Percentiles rank a stretch among this genome's conserved stretches.
phyloP scores from a whole-genome alignment of 2,113 vertebrate genomes.

The Triplophysa rosa region DNA sequence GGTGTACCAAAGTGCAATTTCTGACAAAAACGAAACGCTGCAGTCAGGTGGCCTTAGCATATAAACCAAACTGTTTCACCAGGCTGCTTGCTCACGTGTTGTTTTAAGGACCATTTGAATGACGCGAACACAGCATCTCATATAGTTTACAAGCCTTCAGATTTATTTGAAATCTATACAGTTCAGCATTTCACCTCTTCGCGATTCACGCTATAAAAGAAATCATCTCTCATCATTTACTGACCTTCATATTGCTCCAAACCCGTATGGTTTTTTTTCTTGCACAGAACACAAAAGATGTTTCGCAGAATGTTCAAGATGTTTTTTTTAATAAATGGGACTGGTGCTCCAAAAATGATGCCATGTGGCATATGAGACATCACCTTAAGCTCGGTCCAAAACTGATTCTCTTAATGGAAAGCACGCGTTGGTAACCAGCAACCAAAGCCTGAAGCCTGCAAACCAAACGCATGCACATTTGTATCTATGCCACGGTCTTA shows the following conservation, averaged over 20 bases:
- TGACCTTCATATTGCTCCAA: not conserved
- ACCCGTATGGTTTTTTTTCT: not conserved
- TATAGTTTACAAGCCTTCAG: not conserved
- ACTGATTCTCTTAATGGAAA: not conserved
- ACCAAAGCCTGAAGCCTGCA: no score
- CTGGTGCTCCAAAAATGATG: not conserved
- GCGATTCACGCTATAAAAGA: not conserved
- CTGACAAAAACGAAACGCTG: not conserved
- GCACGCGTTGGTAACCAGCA: not conserved
- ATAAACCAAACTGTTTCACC: not conserved
- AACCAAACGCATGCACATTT: not conserved
- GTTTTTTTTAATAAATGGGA: no score
- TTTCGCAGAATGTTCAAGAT: not conserved
- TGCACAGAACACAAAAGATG: not conserved
- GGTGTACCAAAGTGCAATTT: slow-evolving; percentile 21
- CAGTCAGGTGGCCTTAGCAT: not conserved
- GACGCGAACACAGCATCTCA: not conserved
- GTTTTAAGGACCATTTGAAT: not conserved
- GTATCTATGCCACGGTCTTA: not conserved
- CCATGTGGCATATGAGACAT: not conserved
- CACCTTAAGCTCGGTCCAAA: slow-evolving; percentile 22
- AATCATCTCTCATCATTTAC: not conserved
- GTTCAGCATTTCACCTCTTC: slow-evolving; percentile 3
- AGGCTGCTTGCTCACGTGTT: not conserved
- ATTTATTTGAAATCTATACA: not conserved